Base-by-base conservation (phyloP, 2,888 invertebrate genomes). In the Vanessa cardui region DNA sequence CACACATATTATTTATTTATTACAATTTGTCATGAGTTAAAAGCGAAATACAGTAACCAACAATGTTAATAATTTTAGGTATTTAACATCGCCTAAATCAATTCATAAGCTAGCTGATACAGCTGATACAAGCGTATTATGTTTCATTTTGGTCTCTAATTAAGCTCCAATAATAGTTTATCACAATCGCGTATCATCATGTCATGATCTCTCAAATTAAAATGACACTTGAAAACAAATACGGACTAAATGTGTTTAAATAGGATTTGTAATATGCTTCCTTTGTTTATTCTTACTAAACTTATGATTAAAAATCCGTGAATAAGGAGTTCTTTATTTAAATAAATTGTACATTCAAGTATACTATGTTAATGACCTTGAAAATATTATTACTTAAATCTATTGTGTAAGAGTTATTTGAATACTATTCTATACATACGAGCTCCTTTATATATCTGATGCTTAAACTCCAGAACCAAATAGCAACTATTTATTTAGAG, bases 121-220 rank as follows among this genome's bases (percentile, higher is more conserved):
- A 39, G 12, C 39, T 12, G 39, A 39, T 12, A 64, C 64, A 54
- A 59, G 45, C 45, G 46, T 58, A 68, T 61, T 61, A 58, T 58
- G 52, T 62, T 66, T 62, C 47, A 69, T 59, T 66, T 50, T 59
- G 26, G 33, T 66, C 33, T 63, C 66, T 54, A 69, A 69, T 58
- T 58, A 66, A 46, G 54, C 60, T 64, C 16, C 52, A n/a, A 64
- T 64, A 70, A 67, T 64, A 67, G 61, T 70, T 70, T 67, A 70
- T 62, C 50, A 64, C 64, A 69, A 70, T 26, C 46, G 61, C 58
- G 52, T 58, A 52, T 61, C 61, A 64, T 47, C 33, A 50, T 67
- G 64, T 59, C 64, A 70, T 58, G 62, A 64, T 67, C 56, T 12
- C 54, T 44, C 58, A 52, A 64, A 70, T 67, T 67, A 67, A 70